Percentiles rank a stretch among this genome's conserved stretches.
Conservation (phyloP, 2,113 vertebrate genomes). For the Egretta garzetta region DNA sequence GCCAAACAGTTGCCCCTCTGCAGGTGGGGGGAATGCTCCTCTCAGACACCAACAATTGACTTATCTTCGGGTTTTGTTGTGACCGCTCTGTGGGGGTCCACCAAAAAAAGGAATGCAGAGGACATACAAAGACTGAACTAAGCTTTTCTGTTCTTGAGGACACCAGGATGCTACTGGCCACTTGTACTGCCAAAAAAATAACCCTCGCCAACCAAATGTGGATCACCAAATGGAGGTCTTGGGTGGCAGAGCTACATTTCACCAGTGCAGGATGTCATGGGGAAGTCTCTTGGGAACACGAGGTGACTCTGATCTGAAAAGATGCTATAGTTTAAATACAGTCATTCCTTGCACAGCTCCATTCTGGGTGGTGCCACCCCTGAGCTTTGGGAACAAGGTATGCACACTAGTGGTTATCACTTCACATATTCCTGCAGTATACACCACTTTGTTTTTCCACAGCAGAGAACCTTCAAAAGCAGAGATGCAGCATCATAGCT, state of each 20-base stretch:
- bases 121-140: neutral
- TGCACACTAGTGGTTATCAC: neutral
- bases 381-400: neutral
- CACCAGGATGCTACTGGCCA: neutral
- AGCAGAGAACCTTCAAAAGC: neutral
- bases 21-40: neutral
- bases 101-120: neutral
- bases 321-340: fast-evolving
- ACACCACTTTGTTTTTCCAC: neutral
- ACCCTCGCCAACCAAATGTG: neutral
- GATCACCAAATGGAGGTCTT: neutral
- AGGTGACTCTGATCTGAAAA: neutral
- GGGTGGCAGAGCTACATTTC: neutral
- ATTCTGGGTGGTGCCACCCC: neutral
- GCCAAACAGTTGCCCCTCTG: neutral
- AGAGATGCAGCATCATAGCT: neutral
- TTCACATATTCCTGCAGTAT: neutral
- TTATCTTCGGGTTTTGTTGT: neutral
- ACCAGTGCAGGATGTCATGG: neutral
- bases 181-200: neutral
- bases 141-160: neutral
- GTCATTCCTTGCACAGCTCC: neutral
- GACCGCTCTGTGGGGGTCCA: neutral
- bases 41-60: neutral
- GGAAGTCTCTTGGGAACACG: neutral